These are phyloP conservation scores for Eubasilissa splendida DNA, from an alignment of 2,888 invertebrate species.

Conservation along the genomic window DNA sequence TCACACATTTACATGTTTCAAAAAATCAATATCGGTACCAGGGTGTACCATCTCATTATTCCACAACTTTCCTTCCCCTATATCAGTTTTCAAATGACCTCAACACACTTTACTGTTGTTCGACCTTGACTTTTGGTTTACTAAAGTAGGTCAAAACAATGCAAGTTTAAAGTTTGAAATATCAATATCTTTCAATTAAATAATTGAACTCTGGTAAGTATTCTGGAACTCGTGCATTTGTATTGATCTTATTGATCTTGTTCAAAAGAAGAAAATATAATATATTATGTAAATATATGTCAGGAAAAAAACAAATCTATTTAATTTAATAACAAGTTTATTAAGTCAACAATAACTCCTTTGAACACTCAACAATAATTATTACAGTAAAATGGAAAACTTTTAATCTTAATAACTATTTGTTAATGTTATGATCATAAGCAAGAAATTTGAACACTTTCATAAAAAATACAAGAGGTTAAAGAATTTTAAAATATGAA, in stretches of 20 bases:
- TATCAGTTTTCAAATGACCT: conserved; percentile 49
- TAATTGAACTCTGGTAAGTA: no score
- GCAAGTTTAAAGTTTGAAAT: no score
- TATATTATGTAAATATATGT: no score
- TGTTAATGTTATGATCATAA: no score
- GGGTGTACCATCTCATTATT: conserved; percentile 65
- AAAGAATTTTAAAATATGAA: no score
- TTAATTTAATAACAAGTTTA: conserved; percentile 41
- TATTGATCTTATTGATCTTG: no score
- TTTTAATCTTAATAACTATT: conserved; percentile 6
- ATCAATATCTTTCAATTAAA: no score
- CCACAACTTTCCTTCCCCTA: background rate
- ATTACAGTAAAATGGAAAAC: background rate
- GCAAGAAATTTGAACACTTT: no score
- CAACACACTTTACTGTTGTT: conserved; percentile 31
- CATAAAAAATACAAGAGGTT: no score
- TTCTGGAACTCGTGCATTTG: no score
- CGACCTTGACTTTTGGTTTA: conserved; percentile 45
- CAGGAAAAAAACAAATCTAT: background rate
- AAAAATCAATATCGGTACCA: conserved; percentile 68
- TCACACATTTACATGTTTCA: conserved; percentile 11
- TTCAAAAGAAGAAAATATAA: no score
- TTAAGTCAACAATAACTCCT: conserved; percentile 33
- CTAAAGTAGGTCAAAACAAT: conserved; percentile 43
- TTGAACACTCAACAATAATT: conserved; percentile 35